Base-by-base conservation (phyloP, 64 coral and sea anemone species). In the Montipora capricornis region DNA sequence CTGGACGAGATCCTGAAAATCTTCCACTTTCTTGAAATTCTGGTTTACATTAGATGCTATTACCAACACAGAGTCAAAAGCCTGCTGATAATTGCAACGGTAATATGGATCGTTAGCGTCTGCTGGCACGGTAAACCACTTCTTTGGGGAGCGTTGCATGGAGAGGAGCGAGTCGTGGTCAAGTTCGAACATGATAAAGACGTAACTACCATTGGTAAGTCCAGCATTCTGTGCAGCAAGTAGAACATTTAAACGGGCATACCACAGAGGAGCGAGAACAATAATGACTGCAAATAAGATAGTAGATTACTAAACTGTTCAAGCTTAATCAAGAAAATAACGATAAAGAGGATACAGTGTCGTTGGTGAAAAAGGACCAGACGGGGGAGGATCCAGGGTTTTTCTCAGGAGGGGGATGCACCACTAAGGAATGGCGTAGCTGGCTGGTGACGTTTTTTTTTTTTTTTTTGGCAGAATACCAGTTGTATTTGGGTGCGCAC, bases 31-130 rank as follows among this genome's bases (percentile, higher is more conserved):
- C 7, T 75, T 88, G 44, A 73, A 80, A 70, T 89, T 95, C 49
- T 81, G 68, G 4, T 90, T 58, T 10, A 83, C 58, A 64, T 97
- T 95, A 4, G 94, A 52, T 13, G 95, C 92, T n/a, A 97, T 55
- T 14, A 95, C 78, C 69, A 97, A 91, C 2, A 87, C 95, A 4
- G 95, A 90, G 87, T 85, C 89, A 73, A 97, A 97, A 0, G 92
- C 95, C 81, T 94, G 49, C 20, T 77, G 79, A 50, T 70, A 73
- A 9, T 85, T 85, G 64, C 82, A 85, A 3, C 82, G 61, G 59
- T 46, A 49, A n/a, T 20, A 70, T 8, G 59, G 19, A 84, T 85
- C 82, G 1, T 8, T 49, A 1, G 9, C 0, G n/a, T 49, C 58
- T 6, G 62, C 3, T 0, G 17, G 1, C 5, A 85, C 0, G 6